Conservation (phyloP, 2,797 vertebrate species). For the Valencia hispanica region DNA sequence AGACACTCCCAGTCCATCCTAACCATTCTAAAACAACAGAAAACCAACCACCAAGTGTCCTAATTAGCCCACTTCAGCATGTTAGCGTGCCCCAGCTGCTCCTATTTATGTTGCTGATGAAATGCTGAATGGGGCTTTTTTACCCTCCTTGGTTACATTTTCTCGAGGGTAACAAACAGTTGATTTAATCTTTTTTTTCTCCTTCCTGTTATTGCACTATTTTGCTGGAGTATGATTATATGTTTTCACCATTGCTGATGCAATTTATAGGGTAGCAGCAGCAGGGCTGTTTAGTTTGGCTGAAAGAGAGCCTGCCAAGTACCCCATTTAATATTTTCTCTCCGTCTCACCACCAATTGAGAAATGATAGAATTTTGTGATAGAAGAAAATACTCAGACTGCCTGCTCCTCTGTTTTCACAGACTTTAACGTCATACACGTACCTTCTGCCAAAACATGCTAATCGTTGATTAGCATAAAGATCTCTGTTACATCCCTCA, state of each 20-base stretch:
- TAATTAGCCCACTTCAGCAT: slow-evolving; percentile 74
- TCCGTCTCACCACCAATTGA: slow-evolving; percentile 9
- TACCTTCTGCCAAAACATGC: slow-evolving; percentile 40
- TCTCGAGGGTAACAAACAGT: slow-evolving; percentile 68
- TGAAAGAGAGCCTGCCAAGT: slow-evolving; percentile 39
- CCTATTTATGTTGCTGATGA: slow-evolving; percentile 72
- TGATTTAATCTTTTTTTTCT: slow-evolving; percentile 66
- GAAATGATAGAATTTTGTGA: slow-evolving; percentile 37
- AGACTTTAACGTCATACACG: slow-evolving; percentile 49
- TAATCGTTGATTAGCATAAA: slow-evolving; percentile 36
- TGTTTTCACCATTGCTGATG: slow-evolving; percentile 65
- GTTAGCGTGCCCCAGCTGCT: slow-evolving; percentile 69
- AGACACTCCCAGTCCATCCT: slow-evolving; percentile 43
- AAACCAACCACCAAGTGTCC: slow-evolving; percentile 65
- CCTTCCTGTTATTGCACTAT: slow-evolving; percentile 76
- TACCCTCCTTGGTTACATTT: slow-evolving; percentile 55
- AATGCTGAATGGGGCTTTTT: slow-evolving; percentile 69
- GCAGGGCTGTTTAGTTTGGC: slow-evolving; percentile 67
- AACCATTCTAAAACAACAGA: slow-evolving; percentile 55
- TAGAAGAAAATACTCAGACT: slow-evolving; percentile 36
- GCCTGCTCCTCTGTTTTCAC: slow-evolving; percentile 45
- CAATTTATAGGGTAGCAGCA: slow-evolving; percentile 47
- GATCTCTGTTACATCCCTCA: slow-evolving; percentile 51
- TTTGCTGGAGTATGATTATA: slow-evolving; percentile 67
- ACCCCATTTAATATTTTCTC: slow-evolving; percentile 37